Evolutionary conservation across 2,113 vertebrate species (phyloP), one percentile per base, ranked within the genome.

Genomic region (Salvelinus fontinalis): DNA sequence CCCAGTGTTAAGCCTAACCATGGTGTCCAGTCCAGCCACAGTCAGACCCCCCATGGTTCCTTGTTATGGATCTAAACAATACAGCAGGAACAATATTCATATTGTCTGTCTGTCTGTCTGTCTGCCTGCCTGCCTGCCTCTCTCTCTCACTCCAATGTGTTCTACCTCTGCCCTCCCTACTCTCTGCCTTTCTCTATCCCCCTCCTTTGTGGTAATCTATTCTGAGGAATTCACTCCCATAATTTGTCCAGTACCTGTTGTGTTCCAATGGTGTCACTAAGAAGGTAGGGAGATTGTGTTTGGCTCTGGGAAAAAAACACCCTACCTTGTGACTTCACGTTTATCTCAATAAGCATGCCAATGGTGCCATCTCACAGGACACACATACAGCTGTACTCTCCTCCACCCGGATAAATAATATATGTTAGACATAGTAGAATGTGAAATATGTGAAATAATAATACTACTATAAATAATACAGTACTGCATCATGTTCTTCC

Each of bases 271-370:
- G 24, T 75, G 70, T 76, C 84, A 83, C 84, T 80, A 75, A 57
- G 81, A 77, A 69, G 67, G 34, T 60, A 39, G 73, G 64, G 51
- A 67, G 12, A 1, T 71, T 26, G 26, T 65, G 59, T 74, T 81
- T 69, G 29, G 75, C 72, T 72, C 73, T 84, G 78, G 82, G 80
- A 87, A 87, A 78, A 85, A 64, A 75, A 67, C 70, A 67, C 49
- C 27, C 48, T 48, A 75, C 72, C 79, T 75, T 83, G 81, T 86
- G 76, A 65, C 68, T 65, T 68, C 49, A 74, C 20, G n/a, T 18
- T 65, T 78, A 77, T 59, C 77, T 59, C 80, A 75, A 75, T 71
- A 75, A 70, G 65, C 3, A 24, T 0, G 26, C 51, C 51, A 54
- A 27, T 0, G 24, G 65, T 29, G 26, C 4, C 26, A 5, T 27